Base-by-base conservation (phyloP, 2,888 invertebrate species). In the Eristalis intricaria region DNA sequence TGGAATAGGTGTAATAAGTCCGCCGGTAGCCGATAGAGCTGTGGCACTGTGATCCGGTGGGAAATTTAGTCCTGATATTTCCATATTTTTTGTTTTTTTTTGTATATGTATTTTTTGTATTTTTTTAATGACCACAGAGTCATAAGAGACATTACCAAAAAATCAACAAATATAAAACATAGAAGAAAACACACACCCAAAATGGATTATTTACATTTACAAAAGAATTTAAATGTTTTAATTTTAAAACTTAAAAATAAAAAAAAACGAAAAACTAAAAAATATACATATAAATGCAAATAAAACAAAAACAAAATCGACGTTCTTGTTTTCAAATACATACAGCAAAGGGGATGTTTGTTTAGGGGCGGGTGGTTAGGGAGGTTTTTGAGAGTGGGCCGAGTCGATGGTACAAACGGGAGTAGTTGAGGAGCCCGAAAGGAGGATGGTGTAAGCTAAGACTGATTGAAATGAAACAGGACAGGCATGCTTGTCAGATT, bases 1-100 rank as follows among this genome's bases (percentile, higher is more conserved):
- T 91, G 97, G 96, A 94, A 98, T 96, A 77, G 97, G 96, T 88
- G 96, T 95, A 91, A 96, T 92, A 90, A 94, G 91, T 90, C 94
- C 93, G 90, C 94, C 93, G 90, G 94, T 91, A 90, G 93, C 93
- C 90, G 92, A 91, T 91, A 91, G 71, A 90, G 92, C 83, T 90
- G 92, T 90, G 90, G 92, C 91, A 91, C 92, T 92, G 92, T 93
- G 93, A 92, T 93, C 93, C 91, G 93, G 91, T 92, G 92, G 93
- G 91, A 93, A 92, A 92, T 93, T 93, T 91, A 93, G 91, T 91
- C 93, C 93, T 93, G 91, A 91, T 91, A 90, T 89, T 91, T 91
- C 91, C 90, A 91, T 89, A 91, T 91, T 90, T 91, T 90, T 90
- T 91, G 89, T 90, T 90, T 89, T 90, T 79, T 86, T 82, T 71